A percentile compares a stretch with the other conserved stretches of the same genome.
These are phyloP conservation scores for Drosophila novamexicana DNA, from an alignment of 1,140 invertebrate species.

Conservation along the genomic window DNA sequence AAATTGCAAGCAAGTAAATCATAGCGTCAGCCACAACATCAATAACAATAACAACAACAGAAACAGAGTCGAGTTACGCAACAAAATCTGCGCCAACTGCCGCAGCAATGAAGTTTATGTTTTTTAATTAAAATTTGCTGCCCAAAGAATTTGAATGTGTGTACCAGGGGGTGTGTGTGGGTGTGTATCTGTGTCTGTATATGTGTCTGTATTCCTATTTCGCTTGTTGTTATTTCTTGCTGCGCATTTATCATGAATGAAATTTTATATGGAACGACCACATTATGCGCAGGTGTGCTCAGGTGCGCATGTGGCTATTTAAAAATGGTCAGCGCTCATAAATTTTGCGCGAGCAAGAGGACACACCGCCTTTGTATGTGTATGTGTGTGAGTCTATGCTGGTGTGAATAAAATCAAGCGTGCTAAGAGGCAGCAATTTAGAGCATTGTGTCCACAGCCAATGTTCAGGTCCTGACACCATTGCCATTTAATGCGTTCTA, in stretches of 20 bases:
- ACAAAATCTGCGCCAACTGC: slow-evolving; percentile 58
- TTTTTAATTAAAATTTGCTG: slow-evolving; percentile 76
- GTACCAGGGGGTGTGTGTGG: background rate
- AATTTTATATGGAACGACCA: slow-evolving; percentile 63
- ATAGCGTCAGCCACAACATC: slow-evolving; percentile 32
- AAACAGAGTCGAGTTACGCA: slow-evolving; percentile 14
- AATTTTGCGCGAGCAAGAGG: slow-evolving; percentile 48
- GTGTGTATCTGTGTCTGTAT: slow-evolving; percentile 3
- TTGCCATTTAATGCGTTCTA: slow-evolving; percentile 70
- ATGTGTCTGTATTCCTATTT: slow-evolving; percentile 31
- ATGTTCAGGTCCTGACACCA: slow-evolving; percentile 49
- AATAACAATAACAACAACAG: slow-evolving; percentile 5
- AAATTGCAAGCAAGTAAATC: slow-evolving; percentile 39
- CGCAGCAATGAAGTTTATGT: slow-evolving; percentile 67
- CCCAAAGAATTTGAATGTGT: slow-evolving; percentile 51
- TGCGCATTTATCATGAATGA: slow-evolving; percentile 58
- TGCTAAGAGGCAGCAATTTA: slow-evolving; percentile 25
- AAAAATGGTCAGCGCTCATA: slow-evolving; percentile 78
- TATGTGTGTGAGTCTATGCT: slow-evolving; percentile 16
- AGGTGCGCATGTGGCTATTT: slow-evolving; percentile 78
- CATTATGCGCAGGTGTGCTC: slow-evolving; percentile 80
- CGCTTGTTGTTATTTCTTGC: slow-evolving; percentile 49
- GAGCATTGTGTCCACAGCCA: slow-evolving; percentile 12
- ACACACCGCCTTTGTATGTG: slow-evolving; percentile 11
- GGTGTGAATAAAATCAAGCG: slow-evolving; percentile 54